These are phyloP conservation scores for Apeltes quadracus DNA, from an alignment of 2,113 vertebrate genomes.

Conservation along the genomic window DNA sequence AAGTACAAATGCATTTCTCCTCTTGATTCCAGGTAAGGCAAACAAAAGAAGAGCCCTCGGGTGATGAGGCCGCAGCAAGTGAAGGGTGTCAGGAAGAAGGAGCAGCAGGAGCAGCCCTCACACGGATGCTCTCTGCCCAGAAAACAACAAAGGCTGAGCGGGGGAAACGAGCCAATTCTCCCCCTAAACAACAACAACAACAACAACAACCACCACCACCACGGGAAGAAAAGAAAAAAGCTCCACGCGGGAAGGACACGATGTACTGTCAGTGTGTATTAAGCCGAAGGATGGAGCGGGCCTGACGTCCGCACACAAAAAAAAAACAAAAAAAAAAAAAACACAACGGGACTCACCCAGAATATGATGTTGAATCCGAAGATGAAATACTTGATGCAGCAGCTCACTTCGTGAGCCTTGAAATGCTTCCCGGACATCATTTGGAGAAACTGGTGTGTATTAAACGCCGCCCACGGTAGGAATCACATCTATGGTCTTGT, in stretches of 20 bases:
- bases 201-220: not conserved
- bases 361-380: conserved; percentile 99
- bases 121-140: conserved; percentile 20
- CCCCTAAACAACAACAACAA: not conserved
- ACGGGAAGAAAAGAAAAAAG: not conserved
- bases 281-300: conserved; percentile 2
- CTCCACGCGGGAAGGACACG: not conserved
- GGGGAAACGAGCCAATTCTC: not conserved
- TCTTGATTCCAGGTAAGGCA: not conserved
- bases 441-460: conserved; percentile 22
- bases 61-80: not conserved
- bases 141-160: conserved; percentile 38
- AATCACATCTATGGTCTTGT: conserved; percentile 50
- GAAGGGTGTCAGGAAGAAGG: not conserved
- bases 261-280: conserved; percentile 4
- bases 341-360: conserved; percentile 88
- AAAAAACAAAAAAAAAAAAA: no score
- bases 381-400: conserved; percentile 99
- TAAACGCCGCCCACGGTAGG: not conserved
- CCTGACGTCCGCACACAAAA: conserved; percentile 8
- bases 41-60: not conserved
- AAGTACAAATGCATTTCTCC: not conserved
- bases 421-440: conserved; percentile 98
- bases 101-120: not conserved
- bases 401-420: conserved; percentile 98